Evolutionary conservation across 2,113 vertebrate genomes (phyloP).

Genomic region (Platysteira castanea): DNA sequence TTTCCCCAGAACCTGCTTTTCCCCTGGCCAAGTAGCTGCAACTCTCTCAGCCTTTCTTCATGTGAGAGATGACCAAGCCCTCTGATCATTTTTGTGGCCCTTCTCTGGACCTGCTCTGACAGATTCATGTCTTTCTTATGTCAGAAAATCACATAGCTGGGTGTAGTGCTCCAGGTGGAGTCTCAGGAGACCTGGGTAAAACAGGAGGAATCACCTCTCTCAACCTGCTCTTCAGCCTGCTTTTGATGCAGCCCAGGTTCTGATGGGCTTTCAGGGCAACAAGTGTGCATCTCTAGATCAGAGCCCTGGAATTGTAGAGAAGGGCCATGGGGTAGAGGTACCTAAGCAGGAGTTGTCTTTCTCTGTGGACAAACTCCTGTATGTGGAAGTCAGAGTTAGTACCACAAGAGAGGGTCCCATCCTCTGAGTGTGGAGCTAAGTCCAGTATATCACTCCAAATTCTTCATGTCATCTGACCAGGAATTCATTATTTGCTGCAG

Average conservation of each 20-base stretch:
- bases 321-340: fast-evolving
- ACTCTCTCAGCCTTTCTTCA: background rate
- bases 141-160: background rate
- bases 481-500: background rate
- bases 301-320: background rate
- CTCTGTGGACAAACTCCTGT: fast-evolving
- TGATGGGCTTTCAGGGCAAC: fast-evolving
- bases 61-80: fast-evolving
- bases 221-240: fast-evolving
- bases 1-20: background rate
- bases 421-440: background rate
- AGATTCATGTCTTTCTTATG: background rate
- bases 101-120: background rate
- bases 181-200: background rate
- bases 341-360: background rate
- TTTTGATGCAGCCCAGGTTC: background rate
- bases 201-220: fast-evolving
- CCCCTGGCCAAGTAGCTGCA: fast-evolving
- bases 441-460: background rate
- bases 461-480: background rate
- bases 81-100: background rate
- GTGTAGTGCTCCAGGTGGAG: fast-evolving
- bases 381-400: background rate
- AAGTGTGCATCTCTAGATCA: fast-evolving
- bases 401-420: background rate